These are phyloP conservation scores for Oreamnos americanus DNA, from an alignment of 2,113 vertebrate genomes.

Conservation along the genomic window DNA sequence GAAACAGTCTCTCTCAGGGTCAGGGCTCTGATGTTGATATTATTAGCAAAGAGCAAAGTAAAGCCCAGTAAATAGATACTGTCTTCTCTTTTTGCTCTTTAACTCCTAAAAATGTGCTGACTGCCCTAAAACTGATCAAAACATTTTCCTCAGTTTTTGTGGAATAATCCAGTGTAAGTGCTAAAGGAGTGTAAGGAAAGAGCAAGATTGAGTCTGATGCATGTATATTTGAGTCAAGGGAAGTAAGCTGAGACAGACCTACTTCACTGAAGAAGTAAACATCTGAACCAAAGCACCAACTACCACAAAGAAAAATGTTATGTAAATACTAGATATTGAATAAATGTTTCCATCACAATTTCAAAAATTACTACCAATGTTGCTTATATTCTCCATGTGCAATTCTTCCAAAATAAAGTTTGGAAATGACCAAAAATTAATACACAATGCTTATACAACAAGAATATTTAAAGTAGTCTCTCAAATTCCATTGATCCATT, in stretches of 20 bases:
- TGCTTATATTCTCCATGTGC: not conserved
- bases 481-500: not conserved
- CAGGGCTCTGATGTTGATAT: not conserved
- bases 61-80: not conserved
- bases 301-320: not conserved
- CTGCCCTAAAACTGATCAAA: not conserved
- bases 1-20: not conserved
- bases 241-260: not conserved
- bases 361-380: not conserved
- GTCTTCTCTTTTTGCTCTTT: not conserved
- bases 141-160: not conserved
- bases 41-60: not conserved
- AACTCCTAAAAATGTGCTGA: not conserved
- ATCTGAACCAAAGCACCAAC: not conserved
- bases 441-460: not conserved
- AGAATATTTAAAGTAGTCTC: not conserved
- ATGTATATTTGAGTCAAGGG: not conserved
- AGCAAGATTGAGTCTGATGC: not conserved
- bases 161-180: conserved; percentile 1
- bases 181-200: not conserved
- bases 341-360: not conserved
- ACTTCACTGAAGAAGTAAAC: not conserved
- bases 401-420: not conserved
- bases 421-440: not conserved
- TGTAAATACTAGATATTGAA: not conserved